These are phyloP conservation scores for Sternarchorhynchus goeldii DNA, from an alignment of 2,797 vertebrate genomes.

Conservation along the genomic window DNA sequence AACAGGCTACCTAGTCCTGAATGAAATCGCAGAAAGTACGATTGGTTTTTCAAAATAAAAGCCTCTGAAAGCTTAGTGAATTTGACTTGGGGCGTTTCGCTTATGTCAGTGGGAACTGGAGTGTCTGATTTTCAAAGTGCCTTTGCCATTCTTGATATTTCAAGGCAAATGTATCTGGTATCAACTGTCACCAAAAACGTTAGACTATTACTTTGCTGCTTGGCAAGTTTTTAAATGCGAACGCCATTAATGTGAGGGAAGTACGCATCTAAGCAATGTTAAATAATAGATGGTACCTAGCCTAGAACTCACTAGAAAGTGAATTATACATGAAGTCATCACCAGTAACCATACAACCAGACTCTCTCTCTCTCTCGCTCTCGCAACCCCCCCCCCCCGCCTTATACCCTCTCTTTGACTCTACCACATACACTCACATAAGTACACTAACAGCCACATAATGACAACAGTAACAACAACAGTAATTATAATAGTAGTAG, in stretches of 20 bases:
- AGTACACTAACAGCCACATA: not conserved
- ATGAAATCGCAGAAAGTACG: not conserved
- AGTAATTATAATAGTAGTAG: not conserved
- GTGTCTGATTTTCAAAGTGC: no score
- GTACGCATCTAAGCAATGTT: slow-evolving; percentile 55
- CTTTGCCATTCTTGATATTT: no score
- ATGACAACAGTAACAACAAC: not conserved
- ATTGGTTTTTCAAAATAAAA: slow-evolving; percentile 50
- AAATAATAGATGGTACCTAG: slow-evolving; percentile 78
- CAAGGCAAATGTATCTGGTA: no score
- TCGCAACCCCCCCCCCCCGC: not conserved
- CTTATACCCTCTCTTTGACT: not conserved
- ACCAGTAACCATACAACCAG: slow-evolving; percentile 73
- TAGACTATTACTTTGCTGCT: no score
- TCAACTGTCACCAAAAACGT: no score
- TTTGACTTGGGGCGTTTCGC: not conserved
- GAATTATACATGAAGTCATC: slow-evolving; percentile 81
- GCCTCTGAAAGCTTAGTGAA: not conserved
- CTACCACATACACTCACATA: not conserved
- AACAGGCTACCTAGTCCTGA: not conserved
- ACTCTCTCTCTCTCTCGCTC: slow-evolving; percentile 10
- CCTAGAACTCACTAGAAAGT: slow-evolving; percentile 73
- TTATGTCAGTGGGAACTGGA: not conserved
- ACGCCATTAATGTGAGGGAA: slow-evolving; percentile 15
- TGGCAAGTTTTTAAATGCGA: no score